Percentiles rank a stretch among this genome's conserved stretches.
Conservation (phyloP, 2,888 invertebrate species). For the Caradrina kadenii region DNA sequence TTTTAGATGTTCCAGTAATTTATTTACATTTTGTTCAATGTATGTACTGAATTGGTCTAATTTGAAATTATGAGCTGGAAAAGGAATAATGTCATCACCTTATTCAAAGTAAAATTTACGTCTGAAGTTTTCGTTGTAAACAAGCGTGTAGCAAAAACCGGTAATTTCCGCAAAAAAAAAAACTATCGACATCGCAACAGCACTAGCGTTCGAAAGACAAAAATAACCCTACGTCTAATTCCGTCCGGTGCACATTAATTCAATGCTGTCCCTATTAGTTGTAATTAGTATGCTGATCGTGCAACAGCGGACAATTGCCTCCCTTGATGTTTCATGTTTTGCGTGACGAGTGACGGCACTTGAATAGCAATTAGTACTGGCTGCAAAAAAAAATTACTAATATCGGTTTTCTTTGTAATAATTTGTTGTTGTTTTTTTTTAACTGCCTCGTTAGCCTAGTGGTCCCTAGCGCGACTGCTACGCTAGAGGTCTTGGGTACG, state of each 20-base stretch:
- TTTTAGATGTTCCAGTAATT: conserved; percentile 17
- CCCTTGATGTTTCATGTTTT: conserved; percentile 15
- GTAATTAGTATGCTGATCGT: conserved; percentile 45
- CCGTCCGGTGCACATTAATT: conserved; percentile 29
- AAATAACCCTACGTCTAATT: conserved; percentile 48
- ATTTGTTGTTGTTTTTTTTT: too few species aligned
- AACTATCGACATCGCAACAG: conserved; percentile 45
- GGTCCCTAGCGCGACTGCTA: too few species aligned
- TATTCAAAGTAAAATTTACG: neutral
- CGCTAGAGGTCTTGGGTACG: too few species aligned
- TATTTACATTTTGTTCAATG: conserved; percentile 1
- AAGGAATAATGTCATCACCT: too few species aligned
- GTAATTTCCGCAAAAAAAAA: conserved; percentile 30
- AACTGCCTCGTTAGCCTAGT: too few species aligned
- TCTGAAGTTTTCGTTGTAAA: neutral
- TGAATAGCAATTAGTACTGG: conserved; percentile 1
- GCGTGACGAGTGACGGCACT: conserved; percentile 1
- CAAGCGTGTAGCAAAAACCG: conserved; percentile 39
- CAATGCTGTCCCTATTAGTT: conserved; percentile 36
- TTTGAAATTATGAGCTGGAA: conserved; percentile 10
- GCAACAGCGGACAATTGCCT: conserved; percentile 40
- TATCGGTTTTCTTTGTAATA: too few species aligned
- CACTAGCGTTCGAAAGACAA: conserved; percentile 36
- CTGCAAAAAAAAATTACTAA: neutral
- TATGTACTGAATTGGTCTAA: conserved; percentile 20